Base-by-base conservation (phyloP, 2,113 vertebrate genomes). In the Thalassoma bifasciatum region DNA sequence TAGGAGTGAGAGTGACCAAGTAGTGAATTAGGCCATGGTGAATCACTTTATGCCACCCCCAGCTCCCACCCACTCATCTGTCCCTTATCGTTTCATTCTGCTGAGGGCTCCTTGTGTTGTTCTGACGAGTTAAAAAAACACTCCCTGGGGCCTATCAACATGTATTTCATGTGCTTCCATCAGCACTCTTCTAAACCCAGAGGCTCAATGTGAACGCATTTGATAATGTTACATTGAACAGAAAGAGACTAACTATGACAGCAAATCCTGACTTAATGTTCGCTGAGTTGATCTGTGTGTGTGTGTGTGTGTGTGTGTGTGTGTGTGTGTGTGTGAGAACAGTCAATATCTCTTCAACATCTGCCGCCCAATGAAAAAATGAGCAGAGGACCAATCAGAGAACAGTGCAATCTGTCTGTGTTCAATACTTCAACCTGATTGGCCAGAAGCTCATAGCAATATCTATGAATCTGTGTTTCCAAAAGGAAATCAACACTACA, bases 41-140 rank as follows among this genome's bases (percentile, higher is more conserved):
- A 89, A 83, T 87, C 80, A 84, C 51, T 78, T 75, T 37, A 65
- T 80, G 72, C 76, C 83, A 58, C 83, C 73, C 57, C 63, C 79
- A 84, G 76, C 72, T 81, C 76, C 63, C 16, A 37, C 84, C 85
- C 80, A 86, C 88, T 83, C 86, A 84, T 84, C 67, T 85, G 84
- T 86, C 84, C 79, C 79, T 81, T 90, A 83, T 88, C 66, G 6
- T 82, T 75, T 73, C 42, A 74, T 86, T 79, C 64, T 71, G 64
- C 81, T 67, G 56, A 77, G 49, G 79, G 78, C 62, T 65, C 23
- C 53, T 56, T 65, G 62, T 49, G 73, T 73, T 79, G 67, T 66
- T 74, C 54, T 69, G 61, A 77, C 40, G 49, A 73, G 58, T 72
- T 64, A 22, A 63, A 66, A 76, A 67, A 50, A 68, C 14, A 21